Base-by-base conservation (phyloP, 2,888 invertebrate species). In the Hecatera dysodea region DNA sequence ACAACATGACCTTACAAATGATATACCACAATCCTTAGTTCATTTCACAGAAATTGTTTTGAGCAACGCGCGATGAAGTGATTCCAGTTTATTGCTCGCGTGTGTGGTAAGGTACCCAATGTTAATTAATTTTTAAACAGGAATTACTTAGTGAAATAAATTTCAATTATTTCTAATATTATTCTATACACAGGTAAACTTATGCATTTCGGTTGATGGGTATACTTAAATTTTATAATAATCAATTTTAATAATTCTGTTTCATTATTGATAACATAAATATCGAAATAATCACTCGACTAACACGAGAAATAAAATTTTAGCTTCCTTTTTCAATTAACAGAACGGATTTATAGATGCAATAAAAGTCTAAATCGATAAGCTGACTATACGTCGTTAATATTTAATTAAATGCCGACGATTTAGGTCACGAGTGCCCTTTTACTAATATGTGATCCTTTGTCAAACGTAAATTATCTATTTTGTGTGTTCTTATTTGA, bases 361-460 rank as follows among this genome's bases (percentile, higher is more conserved):
- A 80, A 72, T 80, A 59, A 65, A 71, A 33, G 1, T 50, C 56
- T 22, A 57, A 53, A 55, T 50, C 44, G 39, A 63, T 60, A 53
- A 57, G 57, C 55, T 8, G 39, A 29, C 33, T 48, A 59, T n/a
- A 53, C 74, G 59, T 56, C 63, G 63, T 78, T 78, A 46, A 61
- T 50, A 67, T 67, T 67, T 42, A 44, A 70, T 75, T 50, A 44
- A 50, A 2, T 61, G 36, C 62, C 57, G n/a, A 39, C 36, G 17
- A 70, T 63, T 66, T 42, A 19, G 56, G 48, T 39, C 52, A 63
- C 15, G 42, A 56, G 33, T 75, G 33, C 24, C 27, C 9, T 53
- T 50, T 0, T 29, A 29, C 63, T 15, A n/a, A 50, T 48, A 42
- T 44, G 42, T 15, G 17, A 8, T 71, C 39, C 36, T 44, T 27